Percentiles rank a stretch among this genome's conserved stretches.
Conservation (phyloP, 2,888 invertebrate species). For the Actias luna region DNA sequence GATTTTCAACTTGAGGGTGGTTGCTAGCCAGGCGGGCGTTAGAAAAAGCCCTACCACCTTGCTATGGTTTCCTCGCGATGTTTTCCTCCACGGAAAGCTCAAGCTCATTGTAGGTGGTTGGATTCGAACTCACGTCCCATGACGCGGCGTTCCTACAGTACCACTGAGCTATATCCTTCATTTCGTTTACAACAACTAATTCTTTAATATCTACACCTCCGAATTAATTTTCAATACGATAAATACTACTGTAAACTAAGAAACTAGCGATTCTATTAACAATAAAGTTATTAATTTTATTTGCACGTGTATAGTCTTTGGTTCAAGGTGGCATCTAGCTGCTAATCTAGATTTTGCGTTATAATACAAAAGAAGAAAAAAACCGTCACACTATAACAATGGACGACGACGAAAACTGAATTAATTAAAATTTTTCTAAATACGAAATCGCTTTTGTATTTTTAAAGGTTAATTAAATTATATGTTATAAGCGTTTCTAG, state of each 20-base stretch:
- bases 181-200: too few species aligned
- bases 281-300: not conserved
- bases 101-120: too few species aligned
- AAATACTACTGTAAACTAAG: not conserved
- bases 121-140: too few species aligned
- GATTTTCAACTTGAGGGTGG: too few species aligned
- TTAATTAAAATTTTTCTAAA: not conserved
- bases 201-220: too few species aligned
- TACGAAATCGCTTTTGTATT: not conserved
- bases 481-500: not conserved
- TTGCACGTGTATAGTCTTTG: not conserved
- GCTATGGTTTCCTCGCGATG: too few species aligned
- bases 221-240: too few species aligned
- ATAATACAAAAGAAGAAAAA: not conserved
- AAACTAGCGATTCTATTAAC: not conserved
- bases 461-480: not conserved
- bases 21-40: too few species aligned
- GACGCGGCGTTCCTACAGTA: too few species aligned
- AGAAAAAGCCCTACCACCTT: too few species aligned
- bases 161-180: too few species aligned
- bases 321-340: not conserved
- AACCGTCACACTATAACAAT: not conserved
- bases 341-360: constrained; percentile 1
- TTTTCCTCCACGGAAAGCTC: too few species aligned
- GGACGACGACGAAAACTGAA: not conserved